Evolutionary conservation across 2,113 vertebrate species (phyloP).

Genomic region (Scalopus aquaticus): DNA sequence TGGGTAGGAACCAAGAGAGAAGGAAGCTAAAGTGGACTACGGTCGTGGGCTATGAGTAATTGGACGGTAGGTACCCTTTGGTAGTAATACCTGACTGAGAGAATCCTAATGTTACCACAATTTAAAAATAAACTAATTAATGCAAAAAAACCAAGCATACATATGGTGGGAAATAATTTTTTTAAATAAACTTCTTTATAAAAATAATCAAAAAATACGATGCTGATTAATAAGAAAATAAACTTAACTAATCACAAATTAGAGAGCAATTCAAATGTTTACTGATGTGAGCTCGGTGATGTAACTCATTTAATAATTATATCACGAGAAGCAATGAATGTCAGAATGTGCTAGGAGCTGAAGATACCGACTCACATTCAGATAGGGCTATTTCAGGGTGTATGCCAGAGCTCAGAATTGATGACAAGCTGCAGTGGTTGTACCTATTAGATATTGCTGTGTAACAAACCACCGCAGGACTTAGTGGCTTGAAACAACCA

Average conservation of each 20-base stretch:
- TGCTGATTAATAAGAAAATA: slow-evolving; percentile 19
- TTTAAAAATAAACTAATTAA: no score
- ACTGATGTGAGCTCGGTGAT: background rate
- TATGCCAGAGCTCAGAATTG: background rate
- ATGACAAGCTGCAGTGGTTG: background rate
- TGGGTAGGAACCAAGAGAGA: no score
- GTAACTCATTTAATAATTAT: background rate
- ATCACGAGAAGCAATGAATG: background rate
- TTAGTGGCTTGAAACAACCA: background rate
- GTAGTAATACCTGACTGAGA: no score
- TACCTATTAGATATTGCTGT: background rate
- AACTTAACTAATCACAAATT: slow-evolving; percentile 5
- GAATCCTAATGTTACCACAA: no score
- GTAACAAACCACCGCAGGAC: background rate
- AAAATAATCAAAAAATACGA: background rate
- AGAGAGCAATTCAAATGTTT: background rate
- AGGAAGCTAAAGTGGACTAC: no score
- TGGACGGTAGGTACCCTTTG: no score
- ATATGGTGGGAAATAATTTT: no score
- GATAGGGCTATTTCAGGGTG: background rate
- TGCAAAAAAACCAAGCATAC: no score
- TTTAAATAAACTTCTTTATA: no score
- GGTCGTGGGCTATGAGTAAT: no score
- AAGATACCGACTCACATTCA: background rate
- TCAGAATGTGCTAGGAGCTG: background rate